Conservation (phyloP, 2,113 vertebrate species). For the Dryoscopus gambensis region DNA sequence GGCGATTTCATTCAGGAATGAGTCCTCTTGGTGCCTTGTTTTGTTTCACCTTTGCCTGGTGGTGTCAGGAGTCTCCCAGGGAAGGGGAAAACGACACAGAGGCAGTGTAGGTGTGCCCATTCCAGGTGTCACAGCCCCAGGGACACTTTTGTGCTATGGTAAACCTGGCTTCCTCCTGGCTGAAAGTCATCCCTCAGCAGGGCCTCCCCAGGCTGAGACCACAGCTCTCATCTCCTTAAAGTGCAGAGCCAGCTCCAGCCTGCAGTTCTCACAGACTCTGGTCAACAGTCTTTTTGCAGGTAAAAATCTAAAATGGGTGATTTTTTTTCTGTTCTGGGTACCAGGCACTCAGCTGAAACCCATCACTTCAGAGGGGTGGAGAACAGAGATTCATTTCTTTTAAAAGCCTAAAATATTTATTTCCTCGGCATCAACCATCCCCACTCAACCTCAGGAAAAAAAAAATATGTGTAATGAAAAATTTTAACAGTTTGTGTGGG, state of each 20-base stretch:
- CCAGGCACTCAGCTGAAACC: background rate
- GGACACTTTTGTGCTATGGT: accelerated
- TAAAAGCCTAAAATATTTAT: background rate
- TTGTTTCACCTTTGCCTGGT: background rate
- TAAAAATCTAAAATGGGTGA: background rate
- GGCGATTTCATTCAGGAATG: background rate
- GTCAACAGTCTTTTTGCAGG: background rate
- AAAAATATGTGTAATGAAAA: background rate
- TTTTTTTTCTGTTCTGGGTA: background rate
- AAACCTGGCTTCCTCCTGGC: background rate
- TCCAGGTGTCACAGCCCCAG: background rate
- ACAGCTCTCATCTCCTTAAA: background rate
- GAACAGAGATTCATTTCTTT: background rate
- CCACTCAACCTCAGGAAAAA: background rate
- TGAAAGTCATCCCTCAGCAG: accelerated
- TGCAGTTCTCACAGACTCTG: accelerated
- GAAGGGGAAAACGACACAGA: too few relatives aligned
- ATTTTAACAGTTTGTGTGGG: background rate
- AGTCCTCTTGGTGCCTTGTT: accelerated
- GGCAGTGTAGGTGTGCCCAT: background rate
- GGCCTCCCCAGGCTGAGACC: background rate
- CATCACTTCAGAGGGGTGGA: background rate
- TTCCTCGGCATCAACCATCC: accelerated
- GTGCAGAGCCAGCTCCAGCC: background rate
- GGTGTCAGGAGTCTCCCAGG: background rate